A percentile compares a stretch with the other conserved stretches of the same genome.
phyloP scores from a whole-genome alignment of 2,888 invertebrate species.

The Pyrrhosoma nymphula region DNA sequence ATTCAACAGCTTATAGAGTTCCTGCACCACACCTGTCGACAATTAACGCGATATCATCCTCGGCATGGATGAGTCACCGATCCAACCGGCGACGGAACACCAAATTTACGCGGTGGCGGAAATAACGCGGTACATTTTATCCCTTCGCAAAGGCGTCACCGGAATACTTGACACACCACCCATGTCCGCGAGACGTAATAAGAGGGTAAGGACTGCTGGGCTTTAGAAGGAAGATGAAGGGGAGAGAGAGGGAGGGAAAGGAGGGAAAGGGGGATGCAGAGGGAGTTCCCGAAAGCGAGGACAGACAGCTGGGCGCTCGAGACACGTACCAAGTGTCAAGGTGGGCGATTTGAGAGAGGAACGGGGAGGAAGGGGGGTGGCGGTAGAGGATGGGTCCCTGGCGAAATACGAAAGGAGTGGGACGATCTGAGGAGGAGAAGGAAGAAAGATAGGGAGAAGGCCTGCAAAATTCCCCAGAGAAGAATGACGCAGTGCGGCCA shows the following conservation, averaged over 20 bases:
- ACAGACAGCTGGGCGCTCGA: constrained; percentile 11
- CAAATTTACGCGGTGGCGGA: background rate
- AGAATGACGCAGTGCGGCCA: constrained; percentile 52
- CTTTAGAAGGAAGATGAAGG: background rate
- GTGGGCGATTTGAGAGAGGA: background rate
- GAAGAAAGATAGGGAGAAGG: background rate
- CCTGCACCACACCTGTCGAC: background rate
- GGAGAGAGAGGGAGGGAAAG: background rate
- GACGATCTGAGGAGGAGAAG: background rate
- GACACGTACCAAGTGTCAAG: constrained; percentile 44
- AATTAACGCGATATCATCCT: background rate
- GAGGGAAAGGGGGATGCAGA: background rate
- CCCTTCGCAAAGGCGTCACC: background rate
- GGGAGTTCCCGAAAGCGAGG: background rate
- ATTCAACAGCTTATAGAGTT: no score
- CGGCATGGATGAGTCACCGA: background rate
- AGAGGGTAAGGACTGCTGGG: background rate
- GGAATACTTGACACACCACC: constrained; percentile 12
- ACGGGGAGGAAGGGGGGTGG: background rate
- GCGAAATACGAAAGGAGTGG: background rate
- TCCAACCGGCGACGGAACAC: background rate
- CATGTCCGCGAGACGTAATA: constrained; percentile 10
- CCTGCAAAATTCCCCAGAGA: constrained; percentile 3
- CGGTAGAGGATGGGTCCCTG: background rate
- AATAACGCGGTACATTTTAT: background rate